A percentile compares a stretch with the other conserved stretches of the same genome.
Conservation (phyloP, 2,797 vertebrate species). For the Trematomus bernacchii region DNA sequence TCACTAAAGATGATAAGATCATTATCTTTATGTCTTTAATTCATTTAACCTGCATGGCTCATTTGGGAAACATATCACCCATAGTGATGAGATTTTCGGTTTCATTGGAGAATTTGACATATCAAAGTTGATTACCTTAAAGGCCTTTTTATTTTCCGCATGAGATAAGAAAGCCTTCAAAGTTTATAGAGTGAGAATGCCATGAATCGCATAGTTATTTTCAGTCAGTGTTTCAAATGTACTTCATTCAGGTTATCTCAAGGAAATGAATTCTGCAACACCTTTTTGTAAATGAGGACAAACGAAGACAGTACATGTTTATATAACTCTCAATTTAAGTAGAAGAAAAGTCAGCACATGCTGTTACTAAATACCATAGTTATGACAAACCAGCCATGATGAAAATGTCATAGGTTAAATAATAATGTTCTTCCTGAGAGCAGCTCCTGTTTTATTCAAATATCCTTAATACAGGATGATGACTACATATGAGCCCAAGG, state of each 20-base stretch:
- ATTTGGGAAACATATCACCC: conserved; percentile 48
- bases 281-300: not conserved
- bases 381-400: conserved; percentile 30
- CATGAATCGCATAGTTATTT: conserved; percentile 19
- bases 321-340: no score
- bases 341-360: no score
- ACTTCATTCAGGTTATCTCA: conserved; percentile 2
- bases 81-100: conserved; percentile 32
- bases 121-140: conserved; percentile 27
- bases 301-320: no score
- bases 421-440: conserved; percentile 22
- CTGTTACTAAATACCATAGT: not conserved
- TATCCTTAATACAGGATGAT: conserved; percentile 24
- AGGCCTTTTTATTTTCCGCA: conserved; percentile 41
- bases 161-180: conserved; percentile 27
- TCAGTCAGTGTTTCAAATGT: conserved; percentile 15
- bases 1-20: conserved; percentile 23
- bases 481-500: conserved; percentile 10
- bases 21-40: conserved; percentile 44
- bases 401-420: conserved; percentile 37
- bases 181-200: conserved; percentile 29
- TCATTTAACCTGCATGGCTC: conserved; percentile 39
- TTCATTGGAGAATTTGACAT: conserved; percentile 28
- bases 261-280: conserved; percentile 7
- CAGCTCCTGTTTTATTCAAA: conserved; percentile 25